phyloP scores from a whole-genome alignment of 2,888 invertebrate species.

The Ferdinandea cuprea region DNA sequence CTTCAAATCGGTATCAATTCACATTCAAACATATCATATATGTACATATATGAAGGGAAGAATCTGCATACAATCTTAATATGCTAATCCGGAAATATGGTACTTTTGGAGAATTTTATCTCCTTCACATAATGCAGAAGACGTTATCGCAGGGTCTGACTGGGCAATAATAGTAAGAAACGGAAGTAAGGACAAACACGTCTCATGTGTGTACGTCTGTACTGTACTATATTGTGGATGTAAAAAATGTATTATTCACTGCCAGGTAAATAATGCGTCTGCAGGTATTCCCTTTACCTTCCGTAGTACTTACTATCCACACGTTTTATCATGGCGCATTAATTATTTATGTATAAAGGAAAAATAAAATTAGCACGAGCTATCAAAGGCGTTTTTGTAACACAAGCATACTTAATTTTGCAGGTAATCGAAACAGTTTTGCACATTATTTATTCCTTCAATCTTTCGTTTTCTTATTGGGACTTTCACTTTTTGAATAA shows the following conservation, averaged over 20 bases:
- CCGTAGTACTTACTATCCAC: not conserved
- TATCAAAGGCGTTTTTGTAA: not conserved
- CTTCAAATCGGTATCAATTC: too few relatives aligned
- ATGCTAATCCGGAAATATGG: too few relatives aligned
- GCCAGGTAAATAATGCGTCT: slow-evolving; percentile 1
- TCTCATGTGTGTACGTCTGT: too few relatives aligned
- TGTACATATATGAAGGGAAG: too few relatives aligned
- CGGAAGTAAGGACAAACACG: too few relatives aligned
- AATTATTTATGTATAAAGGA: not conserved
- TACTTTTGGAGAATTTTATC: too few relatives aligned
- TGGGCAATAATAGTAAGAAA: too few relatives aligned
- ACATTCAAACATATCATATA: too few relatives aligned
- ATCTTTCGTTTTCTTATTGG: not conserved
- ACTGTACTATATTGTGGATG: not conserved
- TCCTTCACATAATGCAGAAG: too few relatives aligned
- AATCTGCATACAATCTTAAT: too few relatives aligned
- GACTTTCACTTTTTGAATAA: not conserved
- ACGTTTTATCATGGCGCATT: slow-evolving; percentile 1
- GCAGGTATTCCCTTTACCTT: not conserved
- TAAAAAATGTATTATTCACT: slow-evolving; percentile 20
- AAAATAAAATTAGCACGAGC: not conserved
- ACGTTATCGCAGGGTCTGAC: too few relatives aligned
- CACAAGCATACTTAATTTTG: not conserved
- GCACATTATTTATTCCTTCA: not conserved
- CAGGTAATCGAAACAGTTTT: slow-evolving; percentile 6